phyloP scores from a whole-genome alignment of 2,113 vertebrate species.

The Larimichthys polyactis region DNA sequence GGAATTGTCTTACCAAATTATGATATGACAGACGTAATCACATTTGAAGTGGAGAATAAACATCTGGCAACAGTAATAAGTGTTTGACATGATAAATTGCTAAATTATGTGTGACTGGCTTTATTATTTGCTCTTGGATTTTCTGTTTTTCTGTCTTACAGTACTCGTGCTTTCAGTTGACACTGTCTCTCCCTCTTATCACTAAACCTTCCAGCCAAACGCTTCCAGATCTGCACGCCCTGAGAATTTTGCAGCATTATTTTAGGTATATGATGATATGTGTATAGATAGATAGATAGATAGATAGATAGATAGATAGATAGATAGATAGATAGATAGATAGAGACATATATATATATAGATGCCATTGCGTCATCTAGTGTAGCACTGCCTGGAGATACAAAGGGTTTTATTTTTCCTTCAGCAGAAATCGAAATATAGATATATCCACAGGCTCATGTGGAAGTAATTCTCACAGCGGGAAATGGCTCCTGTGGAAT shows the following conservation, averaged over 20 bases:
- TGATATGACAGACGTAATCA: neutral
- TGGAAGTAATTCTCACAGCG: slow-evolving; percentile 47
- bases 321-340: no score
- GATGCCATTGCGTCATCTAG: slow-evolving; percentile 21
- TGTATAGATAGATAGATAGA: no score
- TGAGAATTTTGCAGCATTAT: neutral
- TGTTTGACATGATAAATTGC: slow-evolving; percentile 33
- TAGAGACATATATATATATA: no score
- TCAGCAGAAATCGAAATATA: slow-evolving; percentile 61
- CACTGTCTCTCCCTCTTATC: neutral
- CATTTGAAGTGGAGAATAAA: slow-evolving; percentile 42
- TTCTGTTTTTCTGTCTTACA: slow-evolving; percentile 2
- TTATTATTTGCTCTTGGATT: slow-evolving; percentile 32
- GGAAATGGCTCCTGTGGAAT: slow-evolving; percentile 50
- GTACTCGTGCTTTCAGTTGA: neutral
- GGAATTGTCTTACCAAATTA: neutral
- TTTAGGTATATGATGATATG: neutral
- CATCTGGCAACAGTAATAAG: slow-evolving; percentile 46
- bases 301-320: no score
- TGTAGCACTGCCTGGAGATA: slow-evolving; percentile 12
- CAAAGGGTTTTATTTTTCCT: neutral
- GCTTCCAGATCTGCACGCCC: neutral
- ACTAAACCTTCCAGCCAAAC: neutral
- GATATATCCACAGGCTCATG: slow-evolving; percentile 33
- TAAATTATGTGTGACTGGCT: slow-evolving; percentile 9